A percentile compares a stretch with the other conserved stretches of the same genome.
Evolutionary conservation across 2,888 invertebrate genomes (phyloP).

Genomic region (Tenthredo distinguenda): DNA sequence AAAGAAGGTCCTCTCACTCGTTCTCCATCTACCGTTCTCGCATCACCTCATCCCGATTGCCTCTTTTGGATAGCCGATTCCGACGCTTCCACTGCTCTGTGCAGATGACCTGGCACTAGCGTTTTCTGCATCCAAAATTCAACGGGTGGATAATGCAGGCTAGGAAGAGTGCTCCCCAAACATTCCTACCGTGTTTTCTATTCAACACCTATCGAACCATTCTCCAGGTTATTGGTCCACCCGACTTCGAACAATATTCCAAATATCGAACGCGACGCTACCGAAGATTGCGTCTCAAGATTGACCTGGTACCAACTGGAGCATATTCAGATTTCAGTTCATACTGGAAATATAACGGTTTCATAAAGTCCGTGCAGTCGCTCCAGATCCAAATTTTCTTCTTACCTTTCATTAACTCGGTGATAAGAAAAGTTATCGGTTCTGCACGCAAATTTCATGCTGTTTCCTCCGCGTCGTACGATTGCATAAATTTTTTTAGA

Average conservation of each 20-base stretch:
- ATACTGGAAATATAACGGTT: neutral
- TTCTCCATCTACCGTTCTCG: neutral
- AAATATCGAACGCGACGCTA: constrained; percentile 18
- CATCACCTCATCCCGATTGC: constrained; percentile 31
- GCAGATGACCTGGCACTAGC: constrained; percentile 13
- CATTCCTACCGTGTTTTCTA: constrained; percentile 34
- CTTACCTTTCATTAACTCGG: neutral
- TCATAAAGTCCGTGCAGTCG: neutral
- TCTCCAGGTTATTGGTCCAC: constrained; percentile 12
- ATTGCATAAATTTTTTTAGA: neutral
- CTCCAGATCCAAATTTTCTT: neutral
- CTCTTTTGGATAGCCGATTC: constrained; percentile 29
- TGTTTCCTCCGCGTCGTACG: neutral
- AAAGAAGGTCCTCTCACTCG: neutral
- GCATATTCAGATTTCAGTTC: constrained; percentile 12
- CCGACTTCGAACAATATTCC: constrained; percentile 17
- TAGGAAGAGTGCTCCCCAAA: constrained; percentile 33
- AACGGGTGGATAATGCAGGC: constrained; percentile 41
- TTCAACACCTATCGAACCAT: neutral
- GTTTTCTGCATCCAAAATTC: constrained; percentile 44
- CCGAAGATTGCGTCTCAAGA: constrained; percentile 24
- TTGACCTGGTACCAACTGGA: constrained; percentile 34
- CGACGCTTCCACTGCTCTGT: constrained; percentile 1
- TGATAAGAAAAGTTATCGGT: neutral
- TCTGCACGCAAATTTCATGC: too few relatives aligned